Conservation (phyloP, 2,113 vertebrate genomes). For the Eubucco bourcierii region DNA sequence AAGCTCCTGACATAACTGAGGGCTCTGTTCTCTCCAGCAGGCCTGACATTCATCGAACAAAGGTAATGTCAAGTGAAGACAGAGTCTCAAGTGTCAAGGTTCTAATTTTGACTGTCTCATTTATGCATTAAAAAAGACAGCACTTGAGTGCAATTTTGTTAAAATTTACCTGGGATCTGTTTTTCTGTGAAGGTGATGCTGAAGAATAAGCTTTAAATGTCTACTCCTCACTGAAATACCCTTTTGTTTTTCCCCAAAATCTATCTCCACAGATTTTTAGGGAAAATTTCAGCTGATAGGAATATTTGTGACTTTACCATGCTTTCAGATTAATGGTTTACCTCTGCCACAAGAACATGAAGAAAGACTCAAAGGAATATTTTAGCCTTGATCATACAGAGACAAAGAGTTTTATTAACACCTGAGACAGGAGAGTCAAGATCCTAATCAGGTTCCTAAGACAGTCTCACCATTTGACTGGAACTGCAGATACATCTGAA, state of each 20-base stretch:
- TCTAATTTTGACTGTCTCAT: not conserved
- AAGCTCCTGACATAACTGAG: not conserved
- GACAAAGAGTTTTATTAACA: fast-evolving
- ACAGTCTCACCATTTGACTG: not conserved
- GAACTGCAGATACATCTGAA: not conserved
- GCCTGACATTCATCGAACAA: not conserved
- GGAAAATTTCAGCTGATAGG: not conserved
- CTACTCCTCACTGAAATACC: not conserved
- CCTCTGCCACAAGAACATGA: not conserved
- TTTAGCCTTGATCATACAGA: fast-evolving
- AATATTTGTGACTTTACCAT: not conserved
- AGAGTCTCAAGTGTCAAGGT: not conserved
- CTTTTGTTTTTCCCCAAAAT: not conserved
- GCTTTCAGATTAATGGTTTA: not conserved
- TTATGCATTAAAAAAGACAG: not conserved
- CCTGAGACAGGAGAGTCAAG: not conserved
- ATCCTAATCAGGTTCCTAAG: fast-evolving
- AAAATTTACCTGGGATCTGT: not conserved
- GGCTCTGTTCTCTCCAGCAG: not conserved
- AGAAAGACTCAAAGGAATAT: not conserved
- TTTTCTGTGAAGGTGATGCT: not conserved
- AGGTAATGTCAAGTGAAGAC: constrained; percentile 5
- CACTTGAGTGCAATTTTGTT: not conserved
- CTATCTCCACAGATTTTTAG: not conserved
- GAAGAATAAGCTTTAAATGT: not conserved